phyloP scores from a whole-genome alignment of 2,113 vertebrate species.

The Ictalurus furcatus region DNA sequence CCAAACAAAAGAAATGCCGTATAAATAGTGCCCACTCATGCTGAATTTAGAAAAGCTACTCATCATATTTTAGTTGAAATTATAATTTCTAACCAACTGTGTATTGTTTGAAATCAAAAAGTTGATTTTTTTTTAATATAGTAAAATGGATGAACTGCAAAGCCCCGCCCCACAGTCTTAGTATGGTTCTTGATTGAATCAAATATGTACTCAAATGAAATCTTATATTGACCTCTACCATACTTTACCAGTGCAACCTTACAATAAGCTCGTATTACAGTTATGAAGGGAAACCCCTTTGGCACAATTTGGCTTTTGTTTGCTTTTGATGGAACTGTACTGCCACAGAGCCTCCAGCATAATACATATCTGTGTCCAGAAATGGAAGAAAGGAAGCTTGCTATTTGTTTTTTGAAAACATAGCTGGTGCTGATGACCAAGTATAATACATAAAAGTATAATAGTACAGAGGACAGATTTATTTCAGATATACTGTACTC shows the following conservation, averaged over 20 bases:
- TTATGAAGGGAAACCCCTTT: constrained; percentile 4
- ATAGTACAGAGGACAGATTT: constrained; percentile 12
- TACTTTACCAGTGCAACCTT: neutral
- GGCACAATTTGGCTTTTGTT: constrained; percentile 33
- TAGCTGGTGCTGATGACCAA: neutral
- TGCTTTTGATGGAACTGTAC: constrained; percentile 19
- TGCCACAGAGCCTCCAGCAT: constrained; percentile 9
- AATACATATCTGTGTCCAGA: constrained; percentile 20
- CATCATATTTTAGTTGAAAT: neutral
- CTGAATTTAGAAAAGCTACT: constrained; percentile 12
- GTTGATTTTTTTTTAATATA: neutral
- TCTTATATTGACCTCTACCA: neutral
- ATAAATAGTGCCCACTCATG: neutral
- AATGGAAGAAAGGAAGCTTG: neutral
- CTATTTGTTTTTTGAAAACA: neutral
- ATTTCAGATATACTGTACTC: neutral
- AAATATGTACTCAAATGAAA: neutral
- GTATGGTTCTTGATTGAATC: neutral
- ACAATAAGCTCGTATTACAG: neutral
- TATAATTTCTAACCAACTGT: neutral
- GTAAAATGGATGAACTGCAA: neutral
- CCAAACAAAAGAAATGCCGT: neutral
- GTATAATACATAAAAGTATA: neutral
- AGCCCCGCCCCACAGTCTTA: neutral
- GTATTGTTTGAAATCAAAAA: neutral